Conservation (phyloP, 2,797 vertebrate genomes). For the Enteromius thamalakanensis region DNA sequence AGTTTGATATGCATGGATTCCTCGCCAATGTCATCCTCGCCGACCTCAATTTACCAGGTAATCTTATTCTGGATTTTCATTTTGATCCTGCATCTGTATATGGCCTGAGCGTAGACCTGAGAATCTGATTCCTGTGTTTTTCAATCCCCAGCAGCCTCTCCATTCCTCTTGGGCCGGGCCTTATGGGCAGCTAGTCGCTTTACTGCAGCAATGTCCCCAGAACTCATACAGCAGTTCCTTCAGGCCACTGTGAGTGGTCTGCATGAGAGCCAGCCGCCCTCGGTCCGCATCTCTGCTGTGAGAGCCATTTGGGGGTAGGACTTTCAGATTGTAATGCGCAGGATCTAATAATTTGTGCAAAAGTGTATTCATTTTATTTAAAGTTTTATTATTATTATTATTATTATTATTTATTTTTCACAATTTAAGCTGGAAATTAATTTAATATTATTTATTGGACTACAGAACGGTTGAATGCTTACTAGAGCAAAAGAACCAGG, state of each 20-base stretch:
- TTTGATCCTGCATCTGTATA: not conserved
- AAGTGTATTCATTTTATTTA: not conserved
- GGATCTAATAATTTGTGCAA: not conserved
- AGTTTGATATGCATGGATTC: constrained; percentile 98
- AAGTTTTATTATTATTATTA: too few relatives aligned
- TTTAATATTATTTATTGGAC: too few relatives aligned
- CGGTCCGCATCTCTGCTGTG: constrained; percentile 94
- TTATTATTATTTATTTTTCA: too few relatives aligned
- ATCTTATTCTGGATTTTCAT: not conserved
- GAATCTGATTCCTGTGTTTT: not conserved
- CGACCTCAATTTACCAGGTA: constrained; percentile 93
- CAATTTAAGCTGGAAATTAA: too few relatives aligned
- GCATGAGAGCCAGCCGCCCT: constrained; percentile 93
- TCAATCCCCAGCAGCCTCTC: constrained; percentile 80
- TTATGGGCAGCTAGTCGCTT: constrained; percentile 98
- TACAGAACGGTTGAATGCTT: too few relatives aligned
- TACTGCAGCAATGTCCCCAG: constrained; percentile 95
- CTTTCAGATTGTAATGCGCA: too few relatives aligned
- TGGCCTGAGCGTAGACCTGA: not conserved
- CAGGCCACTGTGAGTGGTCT: constrained; percentile 97
- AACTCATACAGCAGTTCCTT: constrained; percentile 97
- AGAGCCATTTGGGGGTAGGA: constrained; percentile 98
- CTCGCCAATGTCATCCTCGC: constrained; percentile 91
- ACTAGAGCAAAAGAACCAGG: too few relatives aligned
- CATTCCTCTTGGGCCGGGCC: constrained; percentile 94